A percentile compares a stretch with the other conserved stretches of the same genome.
These are phyloP conservation scores for Enoplosus armatus DNA, from an alignment of 2,797 vertebrate species.

Conservation along the genomic window DNA sequence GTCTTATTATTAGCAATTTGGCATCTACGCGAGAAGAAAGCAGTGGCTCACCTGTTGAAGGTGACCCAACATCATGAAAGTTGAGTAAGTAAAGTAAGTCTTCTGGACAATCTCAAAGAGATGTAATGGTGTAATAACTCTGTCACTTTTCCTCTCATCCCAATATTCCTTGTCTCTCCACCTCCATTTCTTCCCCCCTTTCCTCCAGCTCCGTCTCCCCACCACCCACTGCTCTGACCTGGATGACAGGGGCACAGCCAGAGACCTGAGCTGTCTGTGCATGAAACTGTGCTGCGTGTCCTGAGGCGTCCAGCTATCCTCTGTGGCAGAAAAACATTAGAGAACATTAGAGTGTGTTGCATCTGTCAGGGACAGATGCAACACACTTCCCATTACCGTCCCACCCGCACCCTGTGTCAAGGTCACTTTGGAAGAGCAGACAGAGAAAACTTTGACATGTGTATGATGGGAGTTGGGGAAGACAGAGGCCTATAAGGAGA, in stretches of 20 bases:
- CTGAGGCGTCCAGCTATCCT: conserved; percentile 47
- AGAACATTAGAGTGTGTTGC: too few species aligned
- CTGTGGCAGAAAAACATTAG: conserved; percentile 64
- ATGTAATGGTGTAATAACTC: background rate
- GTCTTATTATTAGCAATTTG: background rate
- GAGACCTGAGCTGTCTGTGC: conserved; percentile 43
- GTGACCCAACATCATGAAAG: background rate
- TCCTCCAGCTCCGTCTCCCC: background rate
- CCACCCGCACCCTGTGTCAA: conserved; percentile 37
- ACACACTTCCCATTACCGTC: conserved; percentile 38
- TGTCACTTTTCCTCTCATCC: background rate
- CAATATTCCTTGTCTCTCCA: conserved; percentile 5
- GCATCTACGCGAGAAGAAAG: background rate
- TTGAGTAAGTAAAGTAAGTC: conserved; percentile 8
- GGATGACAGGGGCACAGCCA: conserved; percentile 37
- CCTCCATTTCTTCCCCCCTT: background rate
- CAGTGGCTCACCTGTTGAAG: conserved; percentile 3
- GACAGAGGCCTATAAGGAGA: background rate
- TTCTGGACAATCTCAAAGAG: background rate
- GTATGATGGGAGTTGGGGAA: background rate
- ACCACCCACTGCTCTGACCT: conserved; percentile 44
- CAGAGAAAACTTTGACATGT: conserved; percentile 30
- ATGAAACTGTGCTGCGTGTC: conserved; percentile 43
- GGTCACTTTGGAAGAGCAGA: conserved; percentile 59
- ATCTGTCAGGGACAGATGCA: conserved; percentile 49